Percentiles rank a stretch among this genome's conserved stretches.
These are phyloP conservation scores for Agriotes lineatus DNA, from an alignment of 2,888 invertebrate genomes.

Conservation along the genomic window DNA sequence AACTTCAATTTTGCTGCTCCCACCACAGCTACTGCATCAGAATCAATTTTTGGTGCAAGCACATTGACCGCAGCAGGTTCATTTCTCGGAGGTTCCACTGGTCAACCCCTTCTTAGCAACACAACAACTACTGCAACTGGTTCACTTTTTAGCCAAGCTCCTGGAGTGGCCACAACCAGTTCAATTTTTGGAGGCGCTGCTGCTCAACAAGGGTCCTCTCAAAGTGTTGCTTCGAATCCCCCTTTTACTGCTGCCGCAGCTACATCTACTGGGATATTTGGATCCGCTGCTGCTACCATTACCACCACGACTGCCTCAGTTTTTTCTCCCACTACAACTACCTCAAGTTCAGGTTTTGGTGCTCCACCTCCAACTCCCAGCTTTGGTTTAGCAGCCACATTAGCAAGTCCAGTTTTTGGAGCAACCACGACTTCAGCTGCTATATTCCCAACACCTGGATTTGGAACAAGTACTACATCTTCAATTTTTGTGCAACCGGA, in stretches of 20 bases:
- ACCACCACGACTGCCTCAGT: constrained; percentile 18
- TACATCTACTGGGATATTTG: constrained; percentile 25
- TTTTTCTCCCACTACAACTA: constrained; percentile 19
- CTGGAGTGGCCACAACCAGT: constrained; percentile 29
- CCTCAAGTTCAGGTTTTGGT: constrained; percentile 11
- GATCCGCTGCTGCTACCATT: constrained; percentile 15
- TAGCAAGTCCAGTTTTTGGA: constrained; percentile 46
- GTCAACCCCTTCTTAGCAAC: constrained; percentile 35
- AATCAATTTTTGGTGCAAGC: constrained; percentile 31
- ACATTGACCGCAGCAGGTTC: constrained; percentile 33
- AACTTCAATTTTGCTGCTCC: constrained; percentile 24
- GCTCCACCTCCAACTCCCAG: constrained; percentile 55
- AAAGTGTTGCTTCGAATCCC: not conserved
- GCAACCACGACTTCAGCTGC: not conserved
- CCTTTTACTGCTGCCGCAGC: not conserved
- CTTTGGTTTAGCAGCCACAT: constrained; percentile 50
- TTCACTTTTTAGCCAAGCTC: constrained; percentile 7
- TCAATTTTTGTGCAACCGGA: not conserved
- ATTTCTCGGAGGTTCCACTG: constrained; percentile 32
- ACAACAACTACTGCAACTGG: constrained; percentile 14
- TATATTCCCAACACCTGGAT: constrained; percentile 40
- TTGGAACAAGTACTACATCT: constrained; percentile 32
- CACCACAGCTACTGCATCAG: constrained; percentile 13
- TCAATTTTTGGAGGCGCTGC: constrained; percentile 25
- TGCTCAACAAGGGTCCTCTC: not conserved